Percentiles rank a stretch among this genome's conserved stretches.
These are phyloP conservation scores for Empis livida DNA, from an alignment of 2,888 invertebrate species.

Conservation along the genomic window DNA sequence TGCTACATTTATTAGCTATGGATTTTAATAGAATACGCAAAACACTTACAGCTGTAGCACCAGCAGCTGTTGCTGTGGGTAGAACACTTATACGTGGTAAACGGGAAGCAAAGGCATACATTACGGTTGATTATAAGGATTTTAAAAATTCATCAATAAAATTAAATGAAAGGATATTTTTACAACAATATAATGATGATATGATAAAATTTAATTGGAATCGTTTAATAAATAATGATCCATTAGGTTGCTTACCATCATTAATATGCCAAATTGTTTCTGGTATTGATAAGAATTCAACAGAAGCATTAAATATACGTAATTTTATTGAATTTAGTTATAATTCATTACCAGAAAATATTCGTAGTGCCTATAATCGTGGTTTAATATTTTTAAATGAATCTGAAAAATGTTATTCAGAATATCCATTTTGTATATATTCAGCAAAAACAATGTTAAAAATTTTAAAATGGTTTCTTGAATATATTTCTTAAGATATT, in stretches of 20 bases:
- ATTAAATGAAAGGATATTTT: slow-evolving; percentile 5
- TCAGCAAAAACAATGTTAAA: slow-evolving; percentile 32
- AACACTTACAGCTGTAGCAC: slow-evolving; percentile 19
- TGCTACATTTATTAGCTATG: slow-evolving; percentile 38
- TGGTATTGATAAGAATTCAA: slow-evolving; percentile 24
- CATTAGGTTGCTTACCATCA: slow-evolving; percentile 31
- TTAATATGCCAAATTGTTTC: slow-evolving; percentile 32
- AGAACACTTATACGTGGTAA: slow-evolving; percentile 23
- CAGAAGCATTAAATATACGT: slow-evolving; percentile 25
- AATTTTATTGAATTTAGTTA: slow-evolving; percentile 26
- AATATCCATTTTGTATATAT: slow-evolving; percentile 33
- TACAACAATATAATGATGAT: neutral
- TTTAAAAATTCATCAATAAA: slow-evolving; percentile 1
- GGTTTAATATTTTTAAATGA: slow-evolving; percentile 23
- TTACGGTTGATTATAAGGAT: slow-evolving; percentile 2
- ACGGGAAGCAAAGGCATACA: slow-evolving; percentile 15
- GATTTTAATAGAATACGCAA: slow-evolving; percentile 36
- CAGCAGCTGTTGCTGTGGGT: slow-evolving; percentile 13
- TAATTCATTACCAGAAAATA: slow-evolving; percentile 23
- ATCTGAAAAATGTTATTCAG: slow-evolving; percentile 24
- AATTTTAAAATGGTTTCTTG: slow-evolving; percentile 27
- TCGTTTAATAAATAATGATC: slow-evolving; percentile 28
- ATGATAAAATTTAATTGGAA: slow-evolving; percentile 24
- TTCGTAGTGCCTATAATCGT: slow-evolving; percentile 28
- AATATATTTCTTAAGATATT: neutral